Conservation (phyloP, 2,113 vertebrate species). For the Mohoua ochrocephala region DNA sequence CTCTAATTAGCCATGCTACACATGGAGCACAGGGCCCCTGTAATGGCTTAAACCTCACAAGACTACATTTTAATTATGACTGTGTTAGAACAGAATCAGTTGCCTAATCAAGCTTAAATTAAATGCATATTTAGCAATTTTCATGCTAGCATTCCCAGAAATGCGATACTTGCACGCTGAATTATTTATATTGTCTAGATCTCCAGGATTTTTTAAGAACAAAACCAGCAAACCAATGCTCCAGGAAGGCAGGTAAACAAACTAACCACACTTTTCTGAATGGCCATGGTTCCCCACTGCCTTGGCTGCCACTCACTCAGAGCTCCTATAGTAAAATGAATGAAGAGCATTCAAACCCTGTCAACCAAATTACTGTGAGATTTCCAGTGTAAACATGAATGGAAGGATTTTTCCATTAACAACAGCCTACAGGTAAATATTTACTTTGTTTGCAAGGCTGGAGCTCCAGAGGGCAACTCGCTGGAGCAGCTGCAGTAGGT, state of each 20-base stretch:
- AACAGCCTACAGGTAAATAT: neutral
- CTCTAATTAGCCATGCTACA: neutral
- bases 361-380: neutral
- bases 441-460: neutral
- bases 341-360: neutral
- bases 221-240: neutral
- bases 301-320: neutral
- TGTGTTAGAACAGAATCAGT: neutral
- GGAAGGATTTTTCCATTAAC: neutral
- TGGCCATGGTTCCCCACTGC: neutral
- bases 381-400: neutral
- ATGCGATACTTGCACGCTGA: neutral
- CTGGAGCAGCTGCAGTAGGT: neutral
- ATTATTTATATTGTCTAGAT: conserved; percentile 39
- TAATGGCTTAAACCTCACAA: neutral
- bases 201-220: neutral
- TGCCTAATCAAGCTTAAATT: conserved; percentile 48
- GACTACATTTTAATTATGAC: neutral
- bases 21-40: neutral
- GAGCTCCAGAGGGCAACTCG: neutral
- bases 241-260: neutral
- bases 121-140: conserved; percentile 56
- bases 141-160: conserved; percentile 19
- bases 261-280: neutral
- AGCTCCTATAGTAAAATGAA: neutral